phyloP scores from a whole-genome alignment of 2,888 invertebrate species.

The Phyto melanocephala region DNA sequence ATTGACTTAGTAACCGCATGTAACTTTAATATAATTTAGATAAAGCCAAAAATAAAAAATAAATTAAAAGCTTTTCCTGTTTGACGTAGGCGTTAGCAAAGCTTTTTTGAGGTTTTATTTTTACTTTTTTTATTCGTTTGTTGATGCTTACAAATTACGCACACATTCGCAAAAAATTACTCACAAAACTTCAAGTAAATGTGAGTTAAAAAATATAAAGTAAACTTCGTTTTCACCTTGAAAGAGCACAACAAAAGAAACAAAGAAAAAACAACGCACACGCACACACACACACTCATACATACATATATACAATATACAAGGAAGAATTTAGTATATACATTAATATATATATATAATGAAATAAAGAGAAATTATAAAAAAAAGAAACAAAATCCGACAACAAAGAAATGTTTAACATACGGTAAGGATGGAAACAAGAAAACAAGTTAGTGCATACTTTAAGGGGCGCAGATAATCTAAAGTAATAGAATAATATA shows the following conservation, averaged over 20 bases:
- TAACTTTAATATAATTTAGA: slow-evolving; percentile 22
- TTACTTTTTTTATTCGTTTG: background rate
- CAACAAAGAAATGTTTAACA: slow-evolving; percentile 8
- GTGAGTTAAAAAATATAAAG: background rate
- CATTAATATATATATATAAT: background rate
- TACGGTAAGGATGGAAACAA: background rate
- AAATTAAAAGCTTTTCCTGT: slow-evolving; percentile 45
- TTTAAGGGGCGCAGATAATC: background rate
- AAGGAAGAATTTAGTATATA: background rate
- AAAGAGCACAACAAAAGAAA: slow-evolving; percentile 43
- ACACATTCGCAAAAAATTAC: slow-evolving; percentile 7
- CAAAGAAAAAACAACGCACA: background rate
- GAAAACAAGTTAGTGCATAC: background rate
- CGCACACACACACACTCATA: too few relatives aligned
- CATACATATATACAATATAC: too few relatives aligned
- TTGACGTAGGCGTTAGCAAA: slow-evolving; percentile 64
- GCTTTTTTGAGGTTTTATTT: slow-evolving; percentile 26
- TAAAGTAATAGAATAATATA: background rate
- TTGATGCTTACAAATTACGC: background rate
- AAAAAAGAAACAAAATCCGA: background rate
- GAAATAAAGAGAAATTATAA: background rate
- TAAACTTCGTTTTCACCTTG: slow-evolving; percentile 64
- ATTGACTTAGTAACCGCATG: slow-evolving; percentile 59
- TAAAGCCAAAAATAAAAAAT: slow-evolving; percentile 21
- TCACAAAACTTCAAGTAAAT: slow-evolving; percentile 38